Percentiles rank a stretch among this genome's conserved stretches.
Evolutionary conservation across 2,113 vertebrate species (phyloP).

Genomic region (Onychorhynchus coronatus): DNA sequence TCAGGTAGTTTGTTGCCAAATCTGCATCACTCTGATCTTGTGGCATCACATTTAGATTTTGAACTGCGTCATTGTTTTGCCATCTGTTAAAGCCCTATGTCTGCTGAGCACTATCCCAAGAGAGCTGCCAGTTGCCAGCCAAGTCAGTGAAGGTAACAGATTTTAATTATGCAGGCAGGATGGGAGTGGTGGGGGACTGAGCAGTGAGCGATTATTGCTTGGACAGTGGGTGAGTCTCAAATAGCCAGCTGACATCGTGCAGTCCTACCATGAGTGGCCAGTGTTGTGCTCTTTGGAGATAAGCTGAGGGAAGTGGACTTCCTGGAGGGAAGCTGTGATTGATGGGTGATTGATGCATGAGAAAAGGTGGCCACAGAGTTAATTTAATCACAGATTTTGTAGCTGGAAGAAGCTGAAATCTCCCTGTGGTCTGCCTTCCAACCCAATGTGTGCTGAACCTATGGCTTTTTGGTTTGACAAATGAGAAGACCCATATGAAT

Average conservation of each 20-base stretch:
- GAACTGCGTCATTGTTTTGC: background rate
- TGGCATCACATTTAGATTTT: background rate
- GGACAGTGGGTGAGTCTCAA: background rate
- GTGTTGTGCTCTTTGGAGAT: background rate
- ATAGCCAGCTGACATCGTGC: background rate
- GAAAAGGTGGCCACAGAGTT: background rate
- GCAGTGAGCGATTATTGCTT: background rate
- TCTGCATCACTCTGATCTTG: background rate
- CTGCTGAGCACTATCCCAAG: background rate
- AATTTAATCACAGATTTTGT: background rate
- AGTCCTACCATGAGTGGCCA: background rate
- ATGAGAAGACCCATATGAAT: background rate
- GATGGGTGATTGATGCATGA: background rate
- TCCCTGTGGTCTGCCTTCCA: background rate
- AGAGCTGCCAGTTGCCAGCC: background rate
- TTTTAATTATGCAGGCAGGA: constrained; percentile 42
- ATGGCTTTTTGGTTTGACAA: background rate
- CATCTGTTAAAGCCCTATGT: constrained; percentile 20
- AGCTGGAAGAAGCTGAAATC: background rate
- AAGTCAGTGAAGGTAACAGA: background rate
- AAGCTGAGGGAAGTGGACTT: background rate
- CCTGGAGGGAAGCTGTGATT: background rate
- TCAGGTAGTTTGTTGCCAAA: background rate
- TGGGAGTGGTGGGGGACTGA: background rate
- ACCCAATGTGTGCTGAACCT: rapidly evolving